A percentile compares a stretch with the other conserved stretches of the same genome.
Conservation (phyloP, 2,888 invertebrate genomes). For the Pasiphila rectangulata region DNA sequence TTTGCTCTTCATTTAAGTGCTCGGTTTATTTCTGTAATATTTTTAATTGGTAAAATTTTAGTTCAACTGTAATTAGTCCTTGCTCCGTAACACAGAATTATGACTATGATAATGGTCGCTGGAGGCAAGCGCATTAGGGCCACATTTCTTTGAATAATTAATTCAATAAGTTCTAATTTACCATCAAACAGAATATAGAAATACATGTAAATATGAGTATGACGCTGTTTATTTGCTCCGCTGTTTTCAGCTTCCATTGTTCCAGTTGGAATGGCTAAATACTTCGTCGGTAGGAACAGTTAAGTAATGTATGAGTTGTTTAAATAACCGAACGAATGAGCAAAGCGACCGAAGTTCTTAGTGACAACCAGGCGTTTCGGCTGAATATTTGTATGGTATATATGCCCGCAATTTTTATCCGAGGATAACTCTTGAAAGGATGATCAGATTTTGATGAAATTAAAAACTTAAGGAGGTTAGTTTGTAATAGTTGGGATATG, state of each 20-base stretch:
- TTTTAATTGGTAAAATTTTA: neutral
- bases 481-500: too few relatives aligned
- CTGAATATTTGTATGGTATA: too few relatives aligned
- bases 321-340: too few relatives aligned
- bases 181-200: conserved; percentile 16
- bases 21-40: neutral
- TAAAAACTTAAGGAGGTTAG: too few relatives aligned
- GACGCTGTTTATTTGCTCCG: conserved; percentile 6
- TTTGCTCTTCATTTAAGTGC: too few relatives aligned
- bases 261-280: neutral
- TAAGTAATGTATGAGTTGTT: too few relatives aligned
- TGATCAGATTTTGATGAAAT: too few relatives aligned
- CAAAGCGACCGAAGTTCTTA: too few relatives aligned
- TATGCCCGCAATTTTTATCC: too few relatives aligned
- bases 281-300: neutral
- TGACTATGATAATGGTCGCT: conserved; percentile 20
- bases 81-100: conserved; percentile 11
- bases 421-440: too few relatives aligned
- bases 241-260: conserved; percentile 1
- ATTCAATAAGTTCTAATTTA: conserved; percentile 20
- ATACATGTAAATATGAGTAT: conserved; percentile 14
- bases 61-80: neutral
- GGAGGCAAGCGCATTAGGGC: conserved; percentile 12
- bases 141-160: conserved; percentile 31
- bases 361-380: too few relatives aligned